phyloP scores from a whole-genome alignment of 2,113 vertebrate genomes.

The Indri indri region DNA sequence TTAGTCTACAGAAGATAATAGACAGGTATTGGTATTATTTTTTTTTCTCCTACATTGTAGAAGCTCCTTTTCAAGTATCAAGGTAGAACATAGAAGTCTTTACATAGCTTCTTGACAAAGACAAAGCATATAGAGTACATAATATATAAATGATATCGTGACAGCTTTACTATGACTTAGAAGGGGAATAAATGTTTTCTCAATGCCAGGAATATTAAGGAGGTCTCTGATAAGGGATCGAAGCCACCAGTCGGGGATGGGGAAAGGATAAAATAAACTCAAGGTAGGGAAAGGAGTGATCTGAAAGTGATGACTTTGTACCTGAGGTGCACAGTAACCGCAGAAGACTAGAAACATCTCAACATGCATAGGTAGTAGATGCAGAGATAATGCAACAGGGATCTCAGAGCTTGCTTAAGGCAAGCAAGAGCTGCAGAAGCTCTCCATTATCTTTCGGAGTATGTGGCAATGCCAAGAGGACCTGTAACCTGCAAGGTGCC shows the following conservation, averaged over 20 bases:
- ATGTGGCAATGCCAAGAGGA: not conserved
- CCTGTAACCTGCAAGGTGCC: not conserved
- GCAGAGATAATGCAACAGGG: not conserved
- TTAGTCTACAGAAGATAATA: not conserved
- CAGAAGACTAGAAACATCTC: not conserved
- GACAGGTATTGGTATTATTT: not conserved
- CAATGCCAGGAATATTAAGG: not conserved
- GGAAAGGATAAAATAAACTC: not conserved
- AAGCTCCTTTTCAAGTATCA: not conserved
- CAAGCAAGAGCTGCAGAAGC: not conserved
- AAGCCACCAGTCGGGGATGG: not conserved
- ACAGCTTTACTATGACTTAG: not conserved
- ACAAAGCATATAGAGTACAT: not conserved
- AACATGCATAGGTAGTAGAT: not conserved
- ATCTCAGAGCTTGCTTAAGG: not conserved
- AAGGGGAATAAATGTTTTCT: not conserved
- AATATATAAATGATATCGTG: not conserved
- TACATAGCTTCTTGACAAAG: not conserved
- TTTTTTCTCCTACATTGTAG: not conserved
- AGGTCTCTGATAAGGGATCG: not conserved
- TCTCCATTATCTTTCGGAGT: not conserved
- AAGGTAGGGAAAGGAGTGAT: not conserved
- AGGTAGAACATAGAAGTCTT: not conserved
- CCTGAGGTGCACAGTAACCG: not conserved
- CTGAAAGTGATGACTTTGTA: not conserved